A percentile compares a stretch with the other conserved stretches of the same genome.
Conservation (phyloP, 35 echinoderm and acorn worm genomes). For the Apostichopus japonicus region DNA sequence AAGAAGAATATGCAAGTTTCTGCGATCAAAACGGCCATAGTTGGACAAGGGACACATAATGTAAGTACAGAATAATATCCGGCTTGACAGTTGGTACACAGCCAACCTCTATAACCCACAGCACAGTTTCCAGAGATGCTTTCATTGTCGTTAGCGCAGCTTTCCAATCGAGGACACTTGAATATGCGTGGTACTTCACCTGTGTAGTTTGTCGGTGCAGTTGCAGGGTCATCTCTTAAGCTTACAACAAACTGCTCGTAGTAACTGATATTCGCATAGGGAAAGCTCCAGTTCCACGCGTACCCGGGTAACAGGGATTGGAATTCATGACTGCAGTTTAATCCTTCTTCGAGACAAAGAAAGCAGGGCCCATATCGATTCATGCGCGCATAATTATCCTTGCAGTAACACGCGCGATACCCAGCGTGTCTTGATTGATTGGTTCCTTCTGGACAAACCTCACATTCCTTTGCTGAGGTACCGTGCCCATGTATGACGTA, state of each 20-base stretch:
- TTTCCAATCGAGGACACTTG: not conserved
- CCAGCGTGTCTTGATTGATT: slow-evolving; percentile 24
- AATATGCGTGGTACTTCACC: slow-evolving; percentile 31
- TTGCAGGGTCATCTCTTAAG: not conserved
- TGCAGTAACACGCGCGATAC: slow-evolving; percentile 57
- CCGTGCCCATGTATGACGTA: not conserved
- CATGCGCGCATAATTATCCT: slow-evolving; percentile 23
- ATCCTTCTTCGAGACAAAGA: slow-evolving; percentile 39
- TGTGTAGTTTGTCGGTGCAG: not conserved
- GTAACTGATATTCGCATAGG: not conserved
- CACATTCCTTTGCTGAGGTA: slow-evolving; percentile 15
- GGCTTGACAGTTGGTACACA: slow-evolving; percentile 30
- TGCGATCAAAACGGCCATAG: not conserved
- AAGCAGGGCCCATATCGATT: slow-evolving; percentile 40
- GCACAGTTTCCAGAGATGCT: not conserved
- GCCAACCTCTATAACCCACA: slow-evolving; percentile 41
- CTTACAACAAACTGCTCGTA: slow-evolving; percentile 21
- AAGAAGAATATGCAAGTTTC: slow-evolving; percentile 9
- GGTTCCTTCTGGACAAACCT: slow-evolving; percentile 59
- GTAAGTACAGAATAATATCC: slow-evolving; percentile 51
- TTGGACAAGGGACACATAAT: slow-evolving; percentile 42
- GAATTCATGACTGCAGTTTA: slow-evolving; percentile 50
- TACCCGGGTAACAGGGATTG: slow-evolving; percentile 35
- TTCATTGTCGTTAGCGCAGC: not conserved
- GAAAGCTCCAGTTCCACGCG: slow-evolving; percentile 53